A percentile compares a stretch with the other conserved stretches of the same genome.
These are phyloP conservation scores for Pygoscelis antarcticus DNA, from an alignment of 2,113 vertebrate genomes.

Conservation along the genomic window DNA sequence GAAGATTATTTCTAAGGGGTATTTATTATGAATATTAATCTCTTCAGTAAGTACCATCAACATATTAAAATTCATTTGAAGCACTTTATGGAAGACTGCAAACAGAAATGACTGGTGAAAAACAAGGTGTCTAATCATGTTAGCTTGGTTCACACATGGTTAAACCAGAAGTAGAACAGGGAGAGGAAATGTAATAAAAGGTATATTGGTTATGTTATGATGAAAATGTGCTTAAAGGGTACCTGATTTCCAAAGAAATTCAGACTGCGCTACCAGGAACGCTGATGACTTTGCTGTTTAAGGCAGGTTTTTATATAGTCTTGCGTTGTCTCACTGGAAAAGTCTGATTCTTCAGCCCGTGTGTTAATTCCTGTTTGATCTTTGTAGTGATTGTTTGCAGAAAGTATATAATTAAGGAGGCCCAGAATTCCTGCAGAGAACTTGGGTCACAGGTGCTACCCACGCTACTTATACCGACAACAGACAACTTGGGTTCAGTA, in stretches of 20 bases:
- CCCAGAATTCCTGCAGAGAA: slow-evolving; percentile 6
- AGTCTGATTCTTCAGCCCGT: not conserved
- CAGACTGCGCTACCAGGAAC: not conserved
- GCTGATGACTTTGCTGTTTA: not conserved
- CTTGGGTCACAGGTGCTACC: slow-evolving; percentile 56
- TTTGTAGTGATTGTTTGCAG: slow-evolving; percentile 22
- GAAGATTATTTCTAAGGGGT: slow-evolving; percentile 77
- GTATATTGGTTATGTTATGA: slow-evolving; percentile 5
- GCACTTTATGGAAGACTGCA: slow-evolving; percentile 75
- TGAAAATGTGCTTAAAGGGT: slow-evolving; percentile 25
- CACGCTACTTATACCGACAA: not conserved
- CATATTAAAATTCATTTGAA: slow-evolving; percentile 80
- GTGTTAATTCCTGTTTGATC: slow-evolving; percentile 14
- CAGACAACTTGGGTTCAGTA: slow-evolving; percentile 16
- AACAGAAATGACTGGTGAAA: slow-evolving; percentile 65
- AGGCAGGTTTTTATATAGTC: not conserved
- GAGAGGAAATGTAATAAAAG: slow-evolving; percentile 21
- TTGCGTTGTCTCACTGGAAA: not conserved
- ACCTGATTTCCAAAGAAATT: slow-evolving; percentile 30
- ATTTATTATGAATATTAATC: slow-evolving; percentile 88
- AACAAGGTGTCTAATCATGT: slow-evolving; percentile 64
- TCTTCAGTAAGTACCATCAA: slow-evolving; percentile 77
- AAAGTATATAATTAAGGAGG: slow-evolving; percentile 57
- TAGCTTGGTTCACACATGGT: slow-evolving; percentile 70
- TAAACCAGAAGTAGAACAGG: slow-evolving; percentile 57